Percentiles rank a stretch among this genome's conserved stretches.
phyloP scores from a whole-genome alignment of 30 jellyfish, hydroid and myxozoan species.

The Phacellophora camtschatica region DNA sequence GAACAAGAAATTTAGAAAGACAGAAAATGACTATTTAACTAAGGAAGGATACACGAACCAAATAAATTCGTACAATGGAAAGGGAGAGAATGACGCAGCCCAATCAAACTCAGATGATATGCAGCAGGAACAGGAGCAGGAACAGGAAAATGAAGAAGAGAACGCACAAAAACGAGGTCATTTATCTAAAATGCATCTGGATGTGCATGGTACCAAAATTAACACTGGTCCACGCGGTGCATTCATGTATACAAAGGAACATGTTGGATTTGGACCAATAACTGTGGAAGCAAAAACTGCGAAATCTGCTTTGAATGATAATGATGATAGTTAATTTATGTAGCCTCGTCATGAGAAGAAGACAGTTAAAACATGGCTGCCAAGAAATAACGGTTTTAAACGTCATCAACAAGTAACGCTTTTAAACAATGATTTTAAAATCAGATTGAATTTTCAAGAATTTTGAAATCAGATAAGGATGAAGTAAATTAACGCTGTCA shows the following conservation, averaged over 20 bases:
- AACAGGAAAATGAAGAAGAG: constrained; percentile 21
- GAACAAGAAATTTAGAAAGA: not conserved
- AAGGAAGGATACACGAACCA: constrained; percentile 17
- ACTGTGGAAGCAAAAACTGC: constrained; percentile 98
- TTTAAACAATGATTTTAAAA: no score
- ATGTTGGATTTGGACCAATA: constrained; percentile 96
- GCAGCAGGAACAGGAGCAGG: constrained; percentile 42
- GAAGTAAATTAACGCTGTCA: no score
- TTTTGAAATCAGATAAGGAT: no score
- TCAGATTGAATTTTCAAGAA: no score
- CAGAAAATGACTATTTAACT: not conserved
- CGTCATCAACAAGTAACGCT: no score
- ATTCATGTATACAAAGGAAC: constrained; percentile 83
- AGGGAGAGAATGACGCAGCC: constrained; percentile 36
- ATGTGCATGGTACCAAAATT: constrained; percentile 37
- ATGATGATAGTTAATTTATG: constrained; percentile 60
- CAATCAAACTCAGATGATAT: constrained; percentile 27
- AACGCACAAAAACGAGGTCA: constrained; percentile 6
- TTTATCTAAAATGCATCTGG: not conserved
- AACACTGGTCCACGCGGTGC: constrained; percentile 23
- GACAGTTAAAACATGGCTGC: no score
- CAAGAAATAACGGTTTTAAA: no score
- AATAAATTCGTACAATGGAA: not conserved
- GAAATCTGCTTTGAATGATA: constrained; percentile 71
- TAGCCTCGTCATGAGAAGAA: no score